Base-by-base conservation (phyloP, 64 coral and sea anemone genomes). In the Actinia equina region DNA sequence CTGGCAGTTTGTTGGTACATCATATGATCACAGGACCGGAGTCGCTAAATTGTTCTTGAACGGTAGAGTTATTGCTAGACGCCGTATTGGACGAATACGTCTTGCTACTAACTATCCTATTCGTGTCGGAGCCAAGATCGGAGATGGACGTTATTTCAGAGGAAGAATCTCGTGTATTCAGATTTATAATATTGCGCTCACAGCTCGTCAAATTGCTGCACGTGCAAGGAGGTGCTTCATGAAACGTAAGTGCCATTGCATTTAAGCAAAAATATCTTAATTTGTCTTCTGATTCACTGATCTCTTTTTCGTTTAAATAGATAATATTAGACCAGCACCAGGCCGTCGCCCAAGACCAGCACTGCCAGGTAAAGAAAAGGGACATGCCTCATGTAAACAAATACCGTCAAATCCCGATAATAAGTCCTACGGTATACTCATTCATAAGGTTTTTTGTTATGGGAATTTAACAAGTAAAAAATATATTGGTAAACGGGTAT, bases 101-200 rank as follows among this genome's bases (percentile, higher is more conserved):
- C 82, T 98, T 71, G 92, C 95, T 52, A 98, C 95, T 17, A 98
- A 94, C 52, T 88, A 94, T 77, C 79, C 81, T 20, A 71, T 88
- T 16, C 85, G 85, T 59, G 79, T 94, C 19, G 95, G 95, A 51
- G 87, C 92, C 17, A 56, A 86, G 17, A 85, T 93, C 6, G 85
- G 87, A 18, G 91, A 93, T 44, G 43, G 84, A 45, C 86, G 95
- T 2, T 88, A 71, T 52, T 98, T 98, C 95, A 88, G 77, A 44
- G 95, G 95, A 82, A 81, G 89, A 15, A 91, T 98, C 8, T 94
- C 95, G 4, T 98, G 95, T 89, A 85, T 98, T 41, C 95, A 98
- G 57, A 85, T 98, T 9, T 96, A 93, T 52, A 90, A 84, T 16
- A 59, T 60, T 54, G 88, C 94, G 20, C 77, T 96, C 43, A 96